These are phyloP conservation scores for Maconellicoccus hirsutus DNA, from an alignment of 1,140 invertebrate genomes.

Conservation along the genomic window DNA sequence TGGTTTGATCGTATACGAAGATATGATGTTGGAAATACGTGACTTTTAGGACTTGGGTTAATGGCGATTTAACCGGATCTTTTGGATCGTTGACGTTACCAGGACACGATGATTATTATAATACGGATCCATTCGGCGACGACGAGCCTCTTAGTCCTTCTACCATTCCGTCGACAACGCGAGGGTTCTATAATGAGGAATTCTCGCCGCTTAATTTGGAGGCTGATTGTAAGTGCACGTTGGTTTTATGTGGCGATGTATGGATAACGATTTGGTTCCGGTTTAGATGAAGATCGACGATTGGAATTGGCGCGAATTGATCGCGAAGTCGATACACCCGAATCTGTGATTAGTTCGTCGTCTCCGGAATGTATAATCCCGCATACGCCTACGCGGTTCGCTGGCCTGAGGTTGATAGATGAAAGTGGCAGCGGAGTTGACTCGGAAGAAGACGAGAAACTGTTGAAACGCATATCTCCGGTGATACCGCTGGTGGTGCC, in stretches of 20 bases:
- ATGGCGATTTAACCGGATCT: slow-evolving; percentile 60
- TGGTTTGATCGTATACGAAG: too few relatives aligned
- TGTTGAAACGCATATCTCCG: slow-evolving; percentile 49
- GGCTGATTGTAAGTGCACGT: slow-evolving; percentile 33
- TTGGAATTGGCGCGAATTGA: slow-evolving; percentile 48
- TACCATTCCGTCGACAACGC: slow-evolving; percentile 58
- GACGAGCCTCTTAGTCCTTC: slow-evolving; percentile 56
- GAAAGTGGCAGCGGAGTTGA: slow-evolving; percentile 36
- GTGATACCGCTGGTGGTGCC: slow-evolving; percentile 61
- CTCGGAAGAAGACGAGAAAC: slow-evolving; percentile 30
- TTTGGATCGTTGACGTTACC: slow-evolving; percentile 62
- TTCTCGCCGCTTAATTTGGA: slow-evolving; percentile 69
- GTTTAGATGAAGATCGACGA: slow-evolving; percentile 50
- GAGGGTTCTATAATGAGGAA: slow-evolving; percentile 88
- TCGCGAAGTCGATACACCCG: slow-evolving; percentile 65
- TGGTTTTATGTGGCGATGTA: slow-evolving; percentile 16
- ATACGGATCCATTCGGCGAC: slow-evolving; percentile 68
- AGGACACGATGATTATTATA: slow-evolving; percentile 63
- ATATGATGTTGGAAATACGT: background rate
- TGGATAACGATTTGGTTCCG: slow-evolving; percentile 13
- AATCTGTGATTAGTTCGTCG: slow-evolving; percentile 77
- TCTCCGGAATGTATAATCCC: slow-evolving; percentile 69
- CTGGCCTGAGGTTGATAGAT: slow-evolving; percentile 51
- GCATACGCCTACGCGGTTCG: slow-evolving; percentile 52
- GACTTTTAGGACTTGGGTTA: slow-evolving; percentile 28